These are phyloP conservation scores for Meloidogyne floridensis DNA, from an alignment of 1,140 invertebrate genomes.

Conservation along the genomic window DNA sequence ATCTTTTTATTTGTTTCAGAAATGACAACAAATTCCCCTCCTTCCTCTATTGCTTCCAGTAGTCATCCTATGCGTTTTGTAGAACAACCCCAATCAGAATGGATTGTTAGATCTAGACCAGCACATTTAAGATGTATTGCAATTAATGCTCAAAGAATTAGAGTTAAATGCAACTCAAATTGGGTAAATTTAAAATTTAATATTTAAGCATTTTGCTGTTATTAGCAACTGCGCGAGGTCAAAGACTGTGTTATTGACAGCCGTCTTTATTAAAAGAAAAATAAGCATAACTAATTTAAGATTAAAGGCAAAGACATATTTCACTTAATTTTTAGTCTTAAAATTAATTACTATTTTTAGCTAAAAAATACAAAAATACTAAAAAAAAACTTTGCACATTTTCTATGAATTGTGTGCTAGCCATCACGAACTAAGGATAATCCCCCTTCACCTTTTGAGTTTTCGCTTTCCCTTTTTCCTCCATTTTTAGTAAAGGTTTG, in stretches of 20 bases:
- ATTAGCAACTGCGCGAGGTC: slow-evolving; percentile 1
- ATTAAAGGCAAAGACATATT: no score
- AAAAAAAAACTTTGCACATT: no score
- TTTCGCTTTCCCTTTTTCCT: background rate
- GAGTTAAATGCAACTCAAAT: slow-evolving; percentile 63
- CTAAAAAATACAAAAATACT: no score
- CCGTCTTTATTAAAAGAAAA: background rate
- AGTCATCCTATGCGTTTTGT: slow-evolving; percentile 24
- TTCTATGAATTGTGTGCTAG: no score
- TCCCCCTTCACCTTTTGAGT: background rate
- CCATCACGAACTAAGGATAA: background rate
- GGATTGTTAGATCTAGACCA: slow-evolving; percentile 56
- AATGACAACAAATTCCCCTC: background rate
- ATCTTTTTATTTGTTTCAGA: background rate
- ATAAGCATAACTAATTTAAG: background rate
- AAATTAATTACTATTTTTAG: no score
- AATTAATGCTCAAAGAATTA: slow-evolving; percentile 52
- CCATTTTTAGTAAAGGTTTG: background rate
- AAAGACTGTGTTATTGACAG: background rate
- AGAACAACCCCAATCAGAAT: slow-evolving; percentile 53
- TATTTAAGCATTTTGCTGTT: background rate
- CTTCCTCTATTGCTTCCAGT: background rate
- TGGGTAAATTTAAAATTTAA: slow-evolving; percentile 54
- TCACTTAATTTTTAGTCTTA: no score
- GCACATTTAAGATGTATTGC: slow-evolving; percentile 52